Base-by-base conservation (phyloP, 2,888 invertebrate species). In the Perizoma affinitatum region DNA sequence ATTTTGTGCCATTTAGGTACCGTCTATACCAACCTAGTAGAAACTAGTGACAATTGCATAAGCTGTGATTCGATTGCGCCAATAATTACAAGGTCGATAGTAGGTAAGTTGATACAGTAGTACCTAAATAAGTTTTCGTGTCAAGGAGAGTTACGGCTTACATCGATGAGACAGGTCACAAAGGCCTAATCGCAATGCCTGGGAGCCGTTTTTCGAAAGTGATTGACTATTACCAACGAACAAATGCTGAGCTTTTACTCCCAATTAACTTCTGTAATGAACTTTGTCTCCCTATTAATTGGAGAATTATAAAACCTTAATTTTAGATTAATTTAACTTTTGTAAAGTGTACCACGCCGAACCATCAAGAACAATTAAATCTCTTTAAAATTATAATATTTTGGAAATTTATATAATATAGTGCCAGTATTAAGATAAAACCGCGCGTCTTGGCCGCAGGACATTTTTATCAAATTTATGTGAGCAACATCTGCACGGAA, bases 151-250 rank as follows among this genome's bases (percentile, higher is more conserved):
- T 63, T 62, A 66, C 63, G 60, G 53, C 54, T 62, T 58, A 59
- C 62, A 54, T 46, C 42, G 49, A 60, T 65, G 59, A 58, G 63
- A 63, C 55, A 62, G 56, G 67, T 64, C 65, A 61, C 66, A 54
- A 60, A 58, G 47, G 48, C 49, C 40, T 68, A 62, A 68, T 65
- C 61, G 57, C 54, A 57, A 54, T 57, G 57, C 22, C 59, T 61
- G 53, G 48, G 49, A 61, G 58, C 53, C 63, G 63, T 63, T 61
- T 58, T 49, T 56, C 58, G 65, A 47, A 56, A 63, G 63, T 67
- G 68, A 69, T 67, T 65, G 66, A 68, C 66, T 65, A 67, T 68
- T 66, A 65, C 63, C 61, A 51, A 58, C 49, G 45, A 47, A 51
- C 55, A 55, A 65, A 65, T 53, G 50, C 61, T 35, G 40, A 34